phyloP scores from a whole-genome alignment of 1,140 invertebrate genomes.

The Penaeus vannamei region DNA sequence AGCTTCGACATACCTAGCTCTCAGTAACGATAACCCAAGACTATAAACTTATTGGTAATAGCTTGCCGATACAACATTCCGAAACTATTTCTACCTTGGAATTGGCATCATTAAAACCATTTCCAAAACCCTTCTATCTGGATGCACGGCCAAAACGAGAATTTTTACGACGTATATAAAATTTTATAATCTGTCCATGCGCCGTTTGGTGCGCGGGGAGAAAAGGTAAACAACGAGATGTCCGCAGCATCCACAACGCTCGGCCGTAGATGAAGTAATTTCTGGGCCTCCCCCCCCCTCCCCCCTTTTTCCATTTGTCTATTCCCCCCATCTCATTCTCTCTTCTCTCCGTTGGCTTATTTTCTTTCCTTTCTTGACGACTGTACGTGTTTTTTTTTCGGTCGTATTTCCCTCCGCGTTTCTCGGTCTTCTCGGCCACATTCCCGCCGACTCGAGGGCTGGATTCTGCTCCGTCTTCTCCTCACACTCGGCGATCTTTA shows the following conservation, averaged over 20 bases:
- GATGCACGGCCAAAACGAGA: slow-evolving; percentile 61
- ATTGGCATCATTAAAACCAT: slow-evolving; percentile 63
- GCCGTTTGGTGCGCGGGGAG: slow-evolving; percentile 53
- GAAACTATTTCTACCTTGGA: slow-evolving; percentile 58
- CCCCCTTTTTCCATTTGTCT: not conserved
- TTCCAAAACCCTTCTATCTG: slow-evolving; percentile 62
- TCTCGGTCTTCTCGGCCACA: too few species aligned
- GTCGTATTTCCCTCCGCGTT: too few species aligned
- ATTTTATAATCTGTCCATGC: slow-evolving; percentile 63
- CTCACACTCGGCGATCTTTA: too few species aligned
- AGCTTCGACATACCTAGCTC: slow-evolving; percentile 40
- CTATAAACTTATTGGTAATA: slow-evolving; percentile 62
- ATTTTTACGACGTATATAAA: slow-evolving; percentile 62
- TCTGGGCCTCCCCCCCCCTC: slow-evolving; percentile 6
- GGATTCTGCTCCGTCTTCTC: too few species aligned
- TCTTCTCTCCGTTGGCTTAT: too few species aligned
- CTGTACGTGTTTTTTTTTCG: too few species aligned
- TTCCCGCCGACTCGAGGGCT: too few species aligned
- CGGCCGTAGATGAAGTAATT: slow-evolving; percentile 13
- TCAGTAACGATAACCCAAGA: slow-evolving; percentile 55
- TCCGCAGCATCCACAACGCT: slow-evolving; percentile 10
- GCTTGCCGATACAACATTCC: slow-evolving; percentile 62
- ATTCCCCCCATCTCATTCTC: too few species aligned
- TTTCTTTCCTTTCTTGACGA: too few species aligned
- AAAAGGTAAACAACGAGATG: slow-evolving; percentile 41